phyloP scores from a whole-genome alignment of 2,797 vertebrate species.

The Scyliorhinus canicula region DNA sequence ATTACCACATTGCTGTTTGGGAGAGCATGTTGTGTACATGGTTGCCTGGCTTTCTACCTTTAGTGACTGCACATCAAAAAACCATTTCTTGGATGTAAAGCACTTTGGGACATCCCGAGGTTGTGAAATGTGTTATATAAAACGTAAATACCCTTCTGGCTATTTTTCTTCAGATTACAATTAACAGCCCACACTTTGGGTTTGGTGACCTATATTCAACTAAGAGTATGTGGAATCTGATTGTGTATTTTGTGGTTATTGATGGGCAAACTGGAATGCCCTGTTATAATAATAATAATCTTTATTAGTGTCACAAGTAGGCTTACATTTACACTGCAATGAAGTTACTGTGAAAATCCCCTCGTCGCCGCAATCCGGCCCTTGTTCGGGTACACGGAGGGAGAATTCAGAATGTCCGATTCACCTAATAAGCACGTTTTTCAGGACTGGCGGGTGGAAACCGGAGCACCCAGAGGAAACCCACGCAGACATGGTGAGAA shows the following conservation, averaged over 20 bases:
- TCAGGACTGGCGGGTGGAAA: no score
- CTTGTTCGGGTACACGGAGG: no score
- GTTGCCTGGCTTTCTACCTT: background rate
- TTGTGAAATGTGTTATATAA: background rate
- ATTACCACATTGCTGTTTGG: background rate
- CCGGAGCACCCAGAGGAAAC: no score
- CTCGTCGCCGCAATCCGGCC: no score
- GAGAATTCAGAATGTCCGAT: no score
- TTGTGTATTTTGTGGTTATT: background rate
- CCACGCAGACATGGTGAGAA: no score
- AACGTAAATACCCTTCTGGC: background rate
- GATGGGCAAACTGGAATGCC: no score
- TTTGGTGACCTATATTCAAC: background rate
- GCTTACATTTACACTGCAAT: no score
- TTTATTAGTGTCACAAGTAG: no score
- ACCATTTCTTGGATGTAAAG: background rate
- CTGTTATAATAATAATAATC: no score
- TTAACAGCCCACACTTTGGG: background rate
- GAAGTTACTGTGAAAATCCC: no score
- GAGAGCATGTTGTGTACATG: background rate
- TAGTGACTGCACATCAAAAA: background rate
- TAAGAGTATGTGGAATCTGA: background rate
- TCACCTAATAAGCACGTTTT: no score
- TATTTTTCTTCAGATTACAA: background rate
- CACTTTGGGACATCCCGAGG: background rate